These are phyloP conservation scores for Conus ventricosus DNA, from an alignment of 1,140 invertebrate genomes.

Conservation along the genomic window DNA sequence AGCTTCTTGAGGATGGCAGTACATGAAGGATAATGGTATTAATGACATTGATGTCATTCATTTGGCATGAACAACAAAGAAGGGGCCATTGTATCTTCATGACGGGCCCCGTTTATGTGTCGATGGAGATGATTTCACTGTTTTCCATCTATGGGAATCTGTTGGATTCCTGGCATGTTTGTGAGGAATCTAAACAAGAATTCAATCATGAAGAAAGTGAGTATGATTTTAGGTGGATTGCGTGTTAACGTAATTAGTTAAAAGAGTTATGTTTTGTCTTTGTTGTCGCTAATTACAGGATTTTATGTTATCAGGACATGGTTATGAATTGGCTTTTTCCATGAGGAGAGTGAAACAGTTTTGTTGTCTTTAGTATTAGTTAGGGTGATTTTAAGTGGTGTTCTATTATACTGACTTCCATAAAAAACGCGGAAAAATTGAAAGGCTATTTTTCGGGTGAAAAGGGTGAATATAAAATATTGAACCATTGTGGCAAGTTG, in stretches of 20 bases:
- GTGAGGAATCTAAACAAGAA: neutral
- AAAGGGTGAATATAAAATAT: too few relatives aligned
- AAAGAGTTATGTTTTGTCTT: neutral
- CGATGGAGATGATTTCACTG: neutral
- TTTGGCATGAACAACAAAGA: constrained; percentile 20
- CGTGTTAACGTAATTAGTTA: neutral
- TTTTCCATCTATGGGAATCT: neutral
- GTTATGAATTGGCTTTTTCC: too few relatives aligned
- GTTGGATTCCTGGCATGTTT: neutral
- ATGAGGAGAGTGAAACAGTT: too few relatives aligned
- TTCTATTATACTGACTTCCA: too few relatives aligned
- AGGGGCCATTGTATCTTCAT: neutral
- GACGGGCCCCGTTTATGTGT: neutral
- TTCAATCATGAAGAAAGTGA: neutral
- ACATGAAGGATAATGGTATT: constrained; percentile 12
- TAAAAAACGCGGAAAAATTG: too few relatives aligned
- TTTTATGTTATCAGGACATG: too few relatives aligned
- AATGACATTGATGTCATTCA: constrained; percentile 16
- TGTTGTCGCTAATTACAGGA: too few relatives aligned
- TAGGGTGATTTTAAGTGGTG: too few relatives aligned
- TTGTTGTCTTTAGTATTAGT: too few relatives aligned
- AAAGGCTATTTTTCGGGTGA: too few relatives aligned
- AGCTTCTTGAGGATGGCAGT: neutral
- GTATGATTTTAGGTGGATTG: neutral
- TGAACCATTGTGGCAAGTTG: too few relatives aligned